Conservation (phyloP, 2,888 invertebrate species). For the Clusia tigrina region DNA sequence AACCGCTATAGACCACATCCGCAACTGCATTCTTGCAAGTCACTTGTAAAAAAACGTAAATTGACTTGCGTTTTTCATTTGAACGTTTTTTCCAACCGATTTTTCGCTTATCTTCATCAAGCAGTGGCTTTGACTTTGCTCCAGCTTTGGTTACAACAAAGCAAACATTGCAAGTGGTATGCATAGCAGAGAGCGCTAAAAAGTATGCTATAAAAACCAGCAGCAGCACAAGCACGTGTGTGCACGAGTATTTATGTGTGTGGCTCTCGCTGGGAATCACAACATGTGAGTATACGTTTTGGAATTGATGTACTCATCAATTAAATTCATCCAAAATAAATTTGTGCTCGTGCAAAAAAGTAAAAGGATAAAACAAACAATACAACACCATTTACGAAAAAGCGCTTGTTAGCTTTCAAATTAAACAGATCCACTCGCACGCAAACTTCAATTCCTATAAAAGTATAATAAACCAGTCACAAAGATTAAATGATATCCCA, state of each 20-base stretch:
- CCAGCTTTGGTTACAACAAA: conserved; percentile 30
- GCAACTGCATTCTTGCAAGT: conserved; percentile 7
- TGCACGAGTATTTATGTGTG: conserved; percentile 11
- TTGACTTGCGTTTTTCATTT: conserved; percentile 46
- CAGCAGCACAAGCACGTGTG: conserved; percentile 16
- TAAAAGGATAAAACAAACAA: conserved; percentile 18
- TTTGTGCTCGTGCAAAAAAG: conserved; percentile 31
- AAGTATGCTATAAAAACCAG: conserved; percentile 24
- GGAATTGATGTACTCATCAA: conserved; percentile 53
- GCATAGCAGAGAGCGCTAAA: conserved; percentile 32
- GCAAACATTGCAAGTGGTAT: conserved; percentile 45
- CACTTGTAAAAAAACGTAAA: conserved; percentile 40
- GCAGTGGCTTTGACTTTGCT: conserved; percentile 9
- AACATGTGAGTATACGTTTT: conserved; percentile 45
- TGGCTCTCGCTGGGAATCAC: conserved; percentile 18
- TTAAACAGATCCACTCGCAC: too few relatives aligned
- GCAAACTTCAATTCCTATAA: too few relatives aligned
- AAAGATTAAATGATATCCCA: too few relatives aligned
- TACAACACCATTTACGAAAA: conserved; percentile 4
- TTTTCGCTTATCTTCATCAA: conserved; percentile 7
- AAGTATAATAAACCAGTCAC: too few relatives aligned
- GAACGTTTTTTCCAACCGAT: conserved; percentile 24
- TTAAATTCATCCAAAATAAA: conserved; percentile 37
- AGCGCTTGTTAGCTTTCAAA: neutral
- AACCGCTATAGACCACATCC: neutral